Evolutionary conservation across 2,113 vertebrate genomes (phyloP).

Genomic region (Phyllostomus hastatus): DNA sequence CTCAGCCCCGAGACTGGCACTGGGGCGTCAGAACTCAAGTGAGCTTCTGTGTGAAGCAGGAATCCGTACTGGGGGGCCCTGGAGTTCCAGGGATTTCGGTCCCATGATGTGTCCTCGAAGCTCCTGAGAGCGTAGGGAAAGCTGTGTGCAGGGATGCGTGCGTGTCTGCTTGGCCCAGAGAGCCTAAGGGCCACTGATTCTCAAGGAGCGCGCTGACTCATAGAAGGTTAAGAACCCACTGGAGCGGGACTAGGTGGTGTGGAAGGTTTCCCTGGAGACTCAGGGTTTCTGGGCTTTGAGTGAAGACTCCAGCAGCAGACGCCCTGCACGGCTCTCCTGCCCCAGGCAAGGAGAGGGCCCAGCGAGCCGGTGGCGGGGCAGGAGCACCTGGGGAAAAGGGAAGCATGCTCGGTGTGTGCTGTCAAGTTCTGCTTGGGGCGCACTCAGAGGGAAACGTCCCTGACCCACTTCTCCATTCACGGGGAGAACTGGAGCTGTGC

Average conservation of each 20-base stretch:
- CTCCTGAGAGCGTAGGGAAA: background rate
- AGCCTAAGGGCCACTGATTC: background rate
- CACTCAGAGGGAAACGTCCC: background rate
- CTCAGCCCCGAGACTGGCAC: background rate
- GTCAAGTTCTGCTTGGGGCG: background rate
- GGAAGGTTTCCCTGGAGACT: background rate
- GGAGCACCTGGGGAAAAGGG: background rate
- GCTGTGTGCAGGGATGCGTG: background rate
- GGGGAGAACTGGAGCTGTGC: background rate
- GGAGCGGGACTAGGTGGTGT: background rate
- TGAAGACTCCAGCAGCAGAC: background rate
- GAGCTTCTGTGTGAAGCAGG: background rate
- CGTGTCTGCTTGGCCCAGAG: background rate
- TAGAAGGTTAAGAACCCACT: background rate
- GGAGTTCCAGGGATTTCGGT: background rate
- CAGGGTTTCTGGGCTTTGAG: background rate
- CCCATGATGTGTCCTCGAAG: background rate
- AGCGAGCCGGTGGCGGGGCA: background rate
- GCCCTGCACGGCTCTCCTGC: background rate
- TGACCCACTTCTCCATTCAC: constrained; percentile 34
- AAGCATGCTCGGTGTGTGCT: fast-evolving
- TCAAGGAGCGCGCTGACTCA: background rate
- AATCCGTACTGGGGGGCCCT: background rate
- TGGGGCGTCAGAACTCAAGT: background rate
- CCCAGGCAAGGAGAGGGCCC: fast-evolving